Conservation (phyloP, 2,888 invertebrate genomes). For the Nymphalis c-album region DNA sequence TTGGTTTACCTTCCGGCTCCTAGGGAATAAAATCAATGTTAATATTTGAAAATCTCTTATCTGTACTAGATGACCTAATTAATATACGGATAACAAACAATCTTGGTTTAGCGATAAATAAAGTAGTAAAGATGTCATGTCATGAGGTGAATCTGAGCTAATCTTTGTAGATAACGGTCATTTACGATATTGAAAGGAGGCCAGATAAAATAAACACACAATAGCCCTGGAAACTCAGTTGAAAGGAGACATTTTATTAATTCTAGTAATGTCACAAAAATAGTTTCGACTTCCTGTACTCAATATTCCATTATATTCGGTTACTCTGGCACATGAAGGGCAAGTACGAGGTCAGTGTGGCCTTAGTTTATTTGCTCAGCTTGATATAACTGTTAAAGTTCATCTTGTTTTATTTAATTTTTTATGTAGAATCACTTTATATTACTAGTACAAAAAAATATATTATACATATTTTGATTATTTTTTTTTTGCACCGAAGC, state of each 20-base stretch:
- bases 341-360: constrained; percentile 31
- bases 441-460: too few species aligned
- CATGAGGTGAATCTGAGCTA: constrained; percentile 26
- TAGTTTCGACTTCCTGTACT: constrained; percentile 15
- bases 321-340: constrained; percentile 30
- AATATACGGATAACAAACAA: constrained; percentile 18
- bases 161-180: constrained; percentile 33
- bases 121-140: constrained; percentile 26
- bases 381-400: constrained; percentile 11
- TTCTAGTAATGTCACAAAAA: constrained; percentile 1
- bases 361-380: constrained; percentile 23
- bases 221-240: constrained; percentile 35
- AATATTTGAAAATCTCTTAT: background rate
- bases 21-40: constrained; percentile 40
- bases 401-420: background rate
- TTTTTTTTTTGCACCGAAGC: too few species aligned
- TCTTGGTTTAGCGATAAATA: constrained; percentile 12
- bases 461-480: too few species aligned
- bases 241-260: constrained; percentile 10
- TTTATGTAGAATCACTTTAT: too few species aligned
- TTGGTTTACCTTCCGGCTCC: constrained; percentile 66
- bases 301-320: constrained; percentile 26
- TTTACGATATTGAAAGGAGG: constrained; percentile 37
- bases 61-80: constrained; percentile 2
- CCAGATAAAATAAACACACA: constrained; percentile 26